A percentile compares a stretch with the other conserved stretches of the same genome.
Evolutionary conservation across 1,140 invertebrate species (phyloP).

Genomic region (Diabrotica undecimpunctata): DNA sequence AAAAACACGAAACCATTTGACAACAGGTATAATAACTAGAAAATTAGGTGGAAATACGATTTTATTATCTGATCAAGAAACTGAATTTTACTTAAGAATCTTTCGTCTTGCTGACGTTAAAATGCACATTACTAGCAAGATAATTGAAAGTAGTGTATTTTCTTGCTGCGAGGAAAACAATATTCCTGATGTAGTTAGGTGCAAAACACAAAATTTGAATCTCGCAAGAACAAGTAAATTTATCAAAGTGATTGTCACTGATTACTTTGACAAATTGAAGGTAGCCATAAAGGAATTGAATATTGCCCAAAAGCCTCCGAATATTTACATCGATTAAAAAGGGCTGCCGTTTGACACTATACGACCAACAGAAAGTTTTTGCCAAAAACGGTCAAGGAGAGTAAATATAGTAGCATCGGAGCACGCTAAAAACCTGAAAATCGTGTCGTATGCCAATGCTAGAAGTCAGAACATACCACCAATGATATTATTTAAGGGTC

Average conservation of each 20-base stretch:
- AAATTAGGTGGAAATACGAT: slow-evolving; percentile 6
- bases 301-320: neutral
- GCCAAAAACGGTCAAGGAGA: slow-evolving; percentile 37
- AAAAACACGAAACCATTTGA: neutral
- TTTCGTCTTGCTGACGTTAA: too few relatives aligned
- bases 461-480: slow-evolving; percentile 42
- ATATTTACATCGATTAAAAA: slow-evolving; percentile 48
- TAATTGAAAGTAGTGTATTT: too few relatives aligned
- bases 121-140: too few relatives aligned
- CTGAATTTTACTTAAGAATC: too few relatives aligned
- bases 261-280: slow-evolving; percentile 5
- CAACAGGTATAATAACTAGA: neutral
- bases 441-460: slow-evolving; percentile 44
- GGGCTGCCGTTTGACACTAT: slow-evolving; percentile 43
- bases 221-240: neutral
- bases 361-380: slow-evolving; percentile 41
- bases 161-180: too few relatives aligned
- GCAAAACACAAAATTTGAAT: slow-evolving; percentile 4
- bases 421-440: slow-evolving; percentile 43
- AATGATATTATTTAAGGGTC: slow-evolving; percentile 46
- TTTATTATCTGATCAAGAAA: slow-evolving; percentile 5
- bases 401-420: slow-evolving; percentile 34
- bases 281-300: neutral
- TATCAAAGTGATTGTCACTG: neutral
- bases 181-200: neutral